These are phyloP conservation scores for Syngnathus scovelli DNA, from an alignment of 2,113 vertebrate genomes.

Conservation along the genomic window DNA sequence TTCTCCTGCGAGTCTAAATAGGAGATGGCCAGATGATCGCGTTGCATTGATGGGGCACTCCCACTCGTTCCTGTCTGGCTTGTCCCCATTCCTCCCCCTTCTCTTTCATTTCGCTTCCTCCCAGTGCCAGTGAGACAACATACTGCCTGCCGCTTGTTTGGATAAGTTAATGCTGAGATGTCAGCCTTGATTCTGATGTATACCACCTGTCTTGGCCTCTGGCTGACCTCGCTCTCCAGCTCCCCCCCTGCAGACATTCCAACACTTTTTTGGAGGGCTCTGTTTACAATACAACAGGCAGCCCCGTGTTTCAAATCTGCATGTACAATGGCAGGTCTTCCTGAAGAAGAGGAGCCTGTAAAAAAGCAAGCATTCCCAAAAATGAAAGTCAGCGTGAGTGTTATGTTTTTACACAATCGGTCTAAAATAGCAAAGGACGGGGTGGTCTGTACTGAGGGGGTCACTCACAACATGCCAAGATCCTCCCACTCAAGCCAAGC, in stretches of 20 bases:
- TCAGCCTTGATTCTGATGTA: conserved; percentile 71
- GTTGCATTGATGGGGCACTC: conserved; percentile 20
- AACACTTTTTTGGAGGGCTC: conserved; percentile 63
- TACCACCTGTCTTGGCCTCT: conserved; percentile 77
- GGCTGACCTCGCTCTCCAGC: conserved; percentile 66
- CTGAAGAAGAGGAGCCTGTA: background rate
- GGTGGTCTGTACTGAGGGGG: background rate
- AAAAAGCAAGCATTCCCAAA: background rate
- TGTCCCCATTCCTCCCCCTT: conserved; percentile 8
- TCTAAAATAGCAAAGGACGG: background rate
- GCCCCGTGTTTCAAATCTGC: conserved; percentile 36
- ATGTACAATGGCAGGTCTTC: conserved; percentile 21
- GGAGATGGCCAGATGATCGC: conserved; percentile 25
- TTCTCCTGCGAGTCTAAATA: conserved; percentile 19
- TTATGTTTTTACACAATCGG: background rate
- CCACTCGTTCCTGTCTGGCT: conserved; percentile 30
- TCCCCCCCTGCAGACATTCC: conserved; percentile 74
- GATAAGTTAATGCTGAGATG: conserved; percentile 71
- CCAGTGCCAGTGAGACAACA: conserved; percentile 39
- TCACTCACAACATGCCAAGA: conserved; percentile 38
- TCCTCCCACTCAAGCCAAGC: conserved; percentile 52
- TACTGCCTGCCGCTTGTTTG: conserved; percentile 62
- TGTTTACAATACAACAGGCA: conserved; percentile 66
- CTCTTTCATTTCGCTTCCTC: conserved; percentile 11
- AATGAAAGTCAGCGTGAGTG: background rate